These are phyloP conservation scores for Umimayanthus chanpuru DNA, from an alignment of 92 coral and sea anemone species.

Conservation along the genomic window DNA sequence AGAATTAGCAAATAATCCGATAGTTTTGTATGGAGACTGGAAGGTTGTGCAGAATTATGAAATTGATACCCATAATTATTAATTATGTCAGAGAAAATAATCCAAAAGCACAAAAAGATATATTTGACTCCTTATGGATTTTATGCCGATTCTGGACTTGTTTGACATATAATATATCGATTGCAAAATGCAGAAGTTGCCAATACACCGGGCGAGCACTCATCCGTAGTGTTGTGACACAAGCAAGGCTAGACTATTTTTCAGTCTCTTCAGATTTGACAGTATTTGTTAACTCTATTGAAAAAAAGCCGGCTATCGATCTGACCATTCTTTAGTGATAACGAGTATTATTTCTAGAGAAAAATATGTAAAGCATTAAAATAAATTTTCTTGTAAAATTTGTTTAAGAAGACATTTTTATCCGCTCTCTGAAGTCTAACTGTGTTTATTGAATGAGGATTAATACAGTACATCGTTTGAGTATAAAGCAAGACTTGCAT, in stretches of 20 bases:
- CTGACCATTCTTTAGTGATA: too few relatives aligned
- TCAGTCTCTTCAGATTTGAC: constrained; percentile 44
- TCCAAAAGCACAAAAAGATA: neutral
- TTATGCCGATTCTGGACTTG: neutral
- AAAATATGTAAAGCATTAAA: too few relatives aligned
- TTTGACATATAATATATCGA: neutral
- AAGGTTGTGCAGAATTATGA: neutral
- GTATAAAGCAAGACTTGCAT: too few relatives aligned
- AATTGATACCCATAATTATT: neutral
- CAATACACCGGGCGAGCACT: neutral
- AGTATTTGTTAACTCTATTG: constrained; percentile 19
- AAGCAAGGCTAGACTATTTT: constrained; percentile 40
- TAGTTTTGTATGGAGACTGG: neutral
- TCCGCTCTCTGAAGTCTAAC: too few relatives aligned
- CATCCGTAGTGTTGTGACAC: neutral
- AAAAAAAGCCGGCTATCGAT: neutral
- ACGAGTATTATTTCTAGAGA: too few relatives aligned
- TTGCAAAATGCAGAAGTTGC: neutral
- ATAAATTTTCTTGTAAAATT: too few relatives aligned
- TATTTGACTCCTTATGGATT: neutral
- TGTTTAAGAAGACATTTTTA: too few relatives aligned
- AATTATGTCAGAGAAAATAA: neutral
- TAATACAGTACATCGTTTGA: too few relatives aligned
- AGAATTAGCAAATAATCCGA: neutral
- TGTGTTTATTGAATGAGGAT: too few relatives aligned